These are phyloP conservation scores for Apteryx owenii DNA, from an alignment of 2,113 vertebrate genomes.

Conservation along the genomic window DNA sequence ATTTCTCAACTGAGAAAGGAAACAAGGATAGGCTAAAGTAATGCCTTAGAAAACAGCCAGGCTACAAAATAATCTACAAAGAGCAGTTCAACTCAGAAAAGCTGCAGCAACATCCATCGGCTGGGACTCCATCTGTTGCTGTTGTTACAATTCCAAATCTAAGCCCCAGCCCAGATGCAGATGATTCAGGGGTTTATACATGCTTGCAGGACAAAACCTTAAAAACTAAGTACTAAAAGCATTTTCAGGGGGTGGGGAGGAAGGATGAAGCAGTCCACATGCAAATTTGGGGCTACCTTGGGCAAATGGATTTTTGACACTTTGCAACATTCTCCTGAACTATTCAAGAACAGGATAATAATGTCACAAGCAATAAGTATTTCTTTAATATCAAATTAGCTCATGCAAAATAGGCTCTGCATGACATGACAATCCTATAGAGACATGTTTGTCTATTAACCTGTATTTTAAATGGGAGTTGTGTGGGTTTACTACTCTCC, in stretches of 20 bases:
- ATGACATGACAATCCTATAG: neutral
- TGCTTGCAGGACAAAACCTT: neutral
- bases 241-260: neutral
- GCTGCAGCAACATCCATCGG: neutral
- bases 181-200: neutral
- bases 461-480: too few relatives aligned
- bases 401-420: neutral
- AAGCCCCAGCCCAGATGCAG: neutral
- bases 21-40: neutral
- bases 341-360: neutral
- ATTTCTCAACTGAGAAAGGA: neutral
- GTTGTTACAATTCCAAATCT: neutral
- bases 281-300: neutral
- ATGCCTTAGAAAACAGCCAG: neutral
- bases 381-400: neutral
- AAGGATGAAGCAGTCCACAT: accelerated
- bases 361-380: neutral
- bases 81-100: neutral
- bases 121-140: neutral
- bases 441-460: neutral
- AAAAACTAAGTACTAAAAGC: neutral
- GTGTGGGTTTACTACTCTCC: neutral
- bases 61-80: neutral
- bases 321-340: neutral
- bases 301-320: neutral